These are phyloP conservation scores for Zelostemma sp. DNA, from an alignment of 1,140 invertebrate species.

Conservation along the genomic window DNA sequence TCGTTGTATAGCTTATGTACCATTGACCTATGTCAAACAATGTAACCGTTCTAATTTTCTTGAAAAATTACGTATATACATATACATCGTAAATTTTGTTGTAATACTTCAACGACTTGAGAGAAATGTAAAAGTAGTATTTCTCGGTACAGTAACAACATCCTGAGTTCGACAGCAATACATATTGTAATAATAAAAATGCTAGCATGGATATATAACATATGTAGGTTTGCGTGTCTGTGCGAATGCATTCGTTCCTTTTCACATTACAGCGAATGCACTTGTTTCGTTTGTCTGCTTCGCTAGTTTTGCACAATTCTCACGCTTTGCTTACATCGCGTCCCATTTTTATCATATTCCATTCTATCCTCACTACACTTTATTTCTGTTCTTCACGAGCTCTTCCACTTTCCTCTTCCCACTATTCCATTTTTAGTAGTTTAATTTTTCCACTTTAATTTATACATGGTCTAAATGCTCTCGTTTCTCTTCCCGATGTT, in stretches of 20 bases:
- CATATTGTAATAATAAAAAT: neutral
- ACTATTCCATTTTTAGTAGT: too few species aligned
- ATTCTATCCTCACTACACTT: neutral
- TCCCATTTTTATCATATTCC: constrained; percentile 1
- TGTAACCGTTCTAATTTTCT: too few species aligned
- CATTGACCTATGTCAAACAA: too few species aligned
- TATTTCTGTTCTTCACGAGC: neutral
- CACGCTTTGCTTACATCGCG: constrained; percentile 2
- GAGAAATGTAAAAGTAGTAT: neutral
- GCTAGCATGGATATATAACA: neutral
- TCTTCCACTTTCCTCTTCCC: too few species aligned
- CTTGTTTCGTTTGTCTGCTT: neutral
- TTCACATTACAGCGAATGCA: neutral
- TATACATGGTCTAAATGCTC: neutral
- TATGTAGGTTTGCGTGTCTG: neutral
- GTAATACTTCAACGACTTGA: too few species aligned
- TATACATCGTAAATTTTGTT: too few species aligned
- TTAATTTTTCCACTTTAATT: neutral
- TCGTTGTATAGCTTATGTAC: too few species aligned
- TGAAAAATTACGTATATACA: too few species aligned
- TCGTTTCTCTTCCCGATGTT: neutral
- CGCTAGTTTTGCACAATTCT: neutral
- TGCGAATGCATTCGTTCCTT: neutral
- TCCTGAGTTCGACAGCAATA: neutral
- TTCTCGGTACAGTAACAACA: neutral